Percentiles rank a stretch among this genome's conserved stretches.
Evolutionary conservation across 2,888 invertebrate genomes (phyloP).

Genomic region (Agrilus mali): DNA sequence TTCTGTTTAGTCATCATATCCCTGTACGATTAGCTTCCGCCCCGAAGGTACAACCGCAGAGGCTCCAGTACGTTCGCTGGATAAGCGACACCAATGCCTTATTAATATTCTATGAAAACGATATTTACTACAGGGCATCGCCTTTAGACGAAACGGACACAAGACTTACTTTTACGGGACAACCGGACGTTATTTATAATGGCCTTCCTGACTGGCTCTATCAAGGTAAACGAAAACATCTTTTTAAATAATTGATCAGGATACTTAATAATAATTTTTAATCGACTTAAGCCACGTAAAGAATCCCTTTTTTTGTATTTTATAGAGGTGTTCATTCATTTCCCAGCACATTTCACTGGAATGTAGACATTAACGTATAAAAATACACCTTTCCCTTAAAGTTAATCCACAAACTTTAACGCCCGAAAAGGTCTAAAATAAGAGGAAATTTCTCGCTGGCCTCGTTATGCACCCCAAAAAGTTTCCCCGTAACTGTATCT

Average conservation of each 20-base stretch:
- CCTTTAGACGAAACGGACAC: slow-evolving; percentile 56
- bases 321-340: no score
- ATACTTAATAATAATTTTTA: no score
- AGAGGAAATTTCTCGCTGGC: neutral
- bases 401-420: no score
- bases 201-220: slow-evolving; percentile 95
- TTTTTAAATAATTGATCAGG: no score
- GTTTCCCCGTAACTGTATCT: no score
- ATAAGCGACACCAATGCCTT: slow-evolving; percentile 65
- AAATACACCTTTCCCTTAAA: no score
- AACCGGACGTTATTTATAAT: slow-evolving; percentile 74
- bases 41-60: slow-evolving; percentile 52
- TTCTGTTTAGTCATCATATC: slow-evolving; percentile 59
- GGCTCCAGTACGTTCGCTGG: slow-evolving; percentile 77
- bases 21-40: slow-evolving; percentile 70
- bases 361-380: no score
- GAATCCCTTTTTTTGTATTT: no score
- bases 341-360: no score
- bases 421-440: neutral
- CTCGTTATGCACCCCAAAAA: no score
- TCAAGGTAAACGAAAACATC: slow-evolving; percentile 76
- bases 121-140: slow-evolving; percentile 70
- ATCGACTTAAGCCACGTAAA: no score
- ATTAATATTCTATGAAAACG: slow-evolving; percentile 74
- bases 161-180: slow-evolving; percentile 62